Percentiles rank a stretch among this genome's conserved stretches.
Conservation (phyloP, 2,113 vertebrate genomes). For the Labeo catla region DNA sequence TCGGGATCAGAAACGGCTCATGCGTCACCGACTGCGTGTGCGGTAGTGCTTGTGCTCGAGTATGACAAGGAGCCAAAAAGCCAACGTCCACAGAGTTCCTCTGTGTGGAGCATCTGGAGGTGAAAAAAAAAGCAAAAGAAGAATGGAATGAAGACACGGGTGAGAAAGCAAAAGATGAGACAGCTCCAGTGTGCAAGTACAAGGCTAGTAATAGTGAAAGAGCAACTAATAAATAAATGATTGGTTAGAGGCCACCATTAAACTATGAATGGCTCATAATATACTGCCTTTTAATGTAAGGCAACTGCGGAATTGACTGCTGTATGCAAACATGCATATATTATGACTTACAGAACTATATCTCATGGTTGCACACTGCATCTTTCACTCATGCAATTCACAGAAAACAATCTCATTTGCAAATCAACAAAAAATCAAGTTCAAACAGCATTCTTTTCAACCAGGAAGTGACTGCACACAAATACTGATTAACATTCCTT, state of each 20-base stretch:
- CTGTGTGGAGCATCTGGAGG: constrained; percentile 7
- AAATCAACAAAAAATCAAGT: background rate
- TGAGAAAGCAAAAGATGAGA: background rate
- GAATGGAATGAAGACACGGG: background rate
- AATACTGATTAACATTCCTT: background rate
- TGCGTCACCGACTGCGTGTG: constrained; percentile 23
- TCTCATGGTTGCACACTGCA: background rate
- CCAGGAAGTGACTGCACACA: background rate
- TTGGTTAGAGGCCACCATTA: background rate
- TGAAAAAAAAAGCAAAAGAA: background rate
- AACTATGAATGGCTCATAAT: constrained; percentile 15
- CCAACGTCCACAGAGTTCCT: background rate
- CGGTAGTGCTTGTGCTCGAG: constrained; percentile 10
- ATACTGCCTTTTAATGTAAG: background rate
- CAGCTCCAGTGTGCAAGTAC: background rate
- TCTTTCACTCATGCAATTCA: background rate
- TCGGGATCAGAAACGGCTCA: constrained; percentile 18
- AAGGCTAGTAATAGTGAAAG: constrained; percentile 3
- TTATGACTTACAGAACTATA: background rate
- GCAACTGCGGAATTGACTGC: background rate
- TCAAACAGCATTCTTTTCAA: background rate
- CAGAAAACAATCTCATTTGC: background rate
- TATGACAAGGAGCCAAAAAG: constrained; percentile 13
- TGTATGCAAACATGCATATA: background rate
- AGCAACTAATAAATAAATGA: constrained; percentile 12